A percentile compares a stretch with the other conserved stretches of the same genome.
These are phyloP conservation scores for Scaptomyza flava DNA, from an alignment of 2,888 invertebrate genomes.

Conservation along the genomic window DNA sequence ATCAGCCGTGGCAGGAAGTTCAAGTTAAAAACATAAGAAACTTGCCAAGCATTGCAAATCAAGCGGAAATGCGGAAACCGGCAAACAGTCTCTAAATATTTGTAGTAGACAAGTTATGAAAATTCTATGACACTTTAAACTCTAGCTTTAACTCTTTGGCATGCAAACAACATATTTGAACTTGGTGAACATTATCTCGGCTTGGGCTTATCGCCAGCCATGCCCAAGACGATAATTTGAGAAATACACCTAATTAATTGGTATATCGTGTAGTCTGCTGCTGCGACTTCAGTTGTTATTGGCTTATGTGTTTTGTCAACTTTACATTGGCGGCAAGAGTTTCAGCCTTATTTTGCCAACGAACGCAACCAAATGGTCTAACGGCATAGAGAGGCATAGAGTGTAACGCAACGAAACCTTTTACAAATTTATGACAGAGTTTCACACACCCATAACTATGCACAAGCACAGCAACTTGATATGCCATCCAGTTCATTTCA, in stretches of 20 bases:
- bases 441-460: slow-evolving; percentile 25
- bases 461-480: slow-evolving; percentile 32
- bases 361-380: slow-evolving; percentile 60
- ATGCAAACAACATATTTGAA: slow-evolving; percentile 31
- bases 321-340: slow-evolving; percentile 40
- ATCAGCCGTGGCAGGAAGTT: slow-evolving; percentile 63
- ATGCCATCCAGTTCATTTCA: slow-evolving; percentile 35
- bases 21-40: slow-evolving; percentile 80
- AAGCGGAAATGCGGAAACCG: slow-evolving; percentile 72
- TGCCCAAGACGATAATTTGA: slow-evolving; percentile 68
- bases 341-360: slow-evolving; percentile 58
- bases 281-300: slow-evolving; percentile 23
- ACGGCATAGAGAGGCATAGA: slow-evolving; percentile 27
- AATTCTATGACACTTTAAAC: slow-evolving; percentile 57
- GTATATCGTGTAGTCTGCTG: slow-evolving; percentile 56
- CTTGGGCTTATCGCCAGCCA: slow-evolving; percentile 20
- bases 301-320: slow-evolving; percentile 53
- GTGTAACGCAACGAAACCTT: slow-evolving; percentile 61
- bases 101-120: slow-evolving; percentile 53
- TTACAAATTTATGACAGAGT: slow-evolving; percentile 68
- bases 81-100: slow-evolving; percentile 43
- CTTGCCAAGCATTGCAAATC: slow-evolving; percentile 76
- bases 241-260: slow-evolving; percentile 75
- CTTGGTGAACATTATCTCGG: slow-evolving; percentile 23
- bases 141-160: slow-evolving; percentile 23